Conservation (phyloP, 2,113 vertebrate species). For the Mellivora capensis region DNA sequence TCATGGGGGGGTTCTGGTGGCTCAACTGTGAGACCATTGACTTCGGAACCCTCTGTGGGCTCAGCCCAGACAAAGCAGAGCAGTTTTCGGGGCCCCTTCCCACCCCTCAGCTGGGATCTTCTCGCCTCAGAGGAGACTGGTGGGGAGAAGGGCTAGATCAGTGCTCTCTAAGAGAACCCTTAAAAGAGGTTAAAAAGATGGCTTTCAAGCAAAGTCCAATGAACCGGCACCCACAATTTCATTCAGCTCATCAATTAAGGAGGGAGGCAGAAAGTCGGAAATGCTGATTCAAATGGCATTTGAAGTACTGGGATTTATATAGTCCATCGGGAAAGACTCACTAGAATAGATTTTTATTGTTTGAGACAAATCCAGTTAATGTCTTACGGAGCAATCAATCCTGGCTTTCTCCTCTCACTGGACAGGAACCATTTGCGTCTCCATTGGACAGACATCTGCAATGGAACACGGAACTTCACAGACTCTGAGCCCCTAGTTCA, state of each 20-base stretch:
- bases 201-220: not conserved
- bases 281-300: not conserved
- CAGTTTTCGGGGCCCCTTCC: not conserved
- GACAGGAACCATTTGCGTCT: not conserved
- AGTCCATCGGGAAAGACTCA: not conserved
- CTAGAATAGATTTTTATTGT: not conserved
- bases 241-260: not conserved
- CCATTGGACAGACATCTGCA: not conserved
- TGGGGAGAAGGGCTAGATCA: not conserved
- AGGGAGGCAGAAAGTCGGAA: not conserved
- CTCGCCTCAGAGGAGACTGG: not conserved
- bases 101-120: not conserved
- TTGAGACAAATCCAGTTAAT: not conserved
- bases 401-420: not conserved
- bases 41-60: rapidly evolving
- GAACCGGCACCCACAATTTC: not conserved
- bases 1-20: rapidly evolving
- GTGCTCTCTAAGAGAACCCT: not conserved
- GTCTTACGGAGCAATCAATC: not conserved
- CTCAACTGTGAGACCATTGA: not conserved
- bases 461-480: not conserved
- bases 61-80: not conserved
- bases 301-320: not conserved
- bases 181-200: not conserved
- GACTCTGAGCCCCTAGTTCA: not conserved